A percentile compares a stretch with the other conserved stretches of the same genome.
Conservation (phyloP, 2,113 vertebrate species). For the Paramormyrops kingsleyae region DNA sequence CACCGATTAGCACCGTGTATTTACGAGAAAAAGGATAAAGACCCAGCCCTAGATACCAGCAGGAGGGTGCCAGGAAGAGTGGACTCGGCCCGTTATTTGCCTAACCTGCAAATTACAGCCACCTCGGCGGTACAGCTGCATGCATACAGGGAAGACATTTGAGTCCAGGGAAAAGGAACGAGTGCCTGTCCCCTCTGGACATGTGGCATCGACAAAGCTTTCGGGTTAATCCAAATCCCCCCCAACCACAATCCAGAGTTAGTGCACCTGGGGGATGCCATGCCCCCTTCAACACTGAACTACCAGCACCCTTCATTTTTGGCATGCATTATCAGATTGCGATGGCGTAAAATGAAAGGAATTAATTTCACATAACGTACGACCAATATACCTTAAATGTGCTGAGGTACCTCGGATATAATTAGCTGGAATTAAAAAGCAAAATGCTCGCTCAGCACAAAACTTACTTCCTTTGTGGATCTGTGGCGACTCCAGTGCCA, state of each 20-base stretch:
- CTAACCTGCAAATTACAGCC: not conserved
- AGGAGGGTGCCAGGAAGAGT: not conserved
- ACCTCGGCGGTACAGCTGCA: not conserved
- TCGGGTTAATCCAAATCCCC: not conserved
- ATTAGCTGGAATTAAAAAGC: not conserved
- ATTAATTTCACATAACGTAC: not conserved
- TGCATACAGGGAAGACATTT: not conserved
- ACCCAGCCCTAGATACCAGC: not conserved
- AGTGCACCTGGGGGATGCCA: not conserved
- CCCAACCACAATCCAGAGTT: not conserved
- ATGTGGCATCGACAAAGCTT: not conserved
- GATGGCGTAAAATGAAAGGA: not conserved
- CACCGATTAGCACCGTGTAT: constrained; percentile 6
- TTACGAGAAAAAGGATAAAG: not conserved
- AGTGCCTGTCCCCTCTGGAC: not conserved
- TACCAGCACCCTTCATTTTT: not conserved
- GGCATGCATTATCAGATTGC: not conserved
- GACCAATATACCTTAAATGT: not conserved
- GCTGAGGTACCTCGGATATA: not conserved
- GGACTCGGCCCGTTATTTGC: not conserved
- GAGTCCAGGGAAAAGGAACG: not conserved
- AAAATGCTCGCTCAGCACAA: not conserved
- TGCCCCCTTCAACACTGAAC: not conserved
- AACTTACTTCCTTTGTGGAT: constrained; percentile 49
- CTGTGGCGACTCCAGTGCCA: constrained; percentile 54